Evolutionary conservation across 1,140 invertebrate species (phyloP).

Genomic region (Drosophila ambigua): DNA sequence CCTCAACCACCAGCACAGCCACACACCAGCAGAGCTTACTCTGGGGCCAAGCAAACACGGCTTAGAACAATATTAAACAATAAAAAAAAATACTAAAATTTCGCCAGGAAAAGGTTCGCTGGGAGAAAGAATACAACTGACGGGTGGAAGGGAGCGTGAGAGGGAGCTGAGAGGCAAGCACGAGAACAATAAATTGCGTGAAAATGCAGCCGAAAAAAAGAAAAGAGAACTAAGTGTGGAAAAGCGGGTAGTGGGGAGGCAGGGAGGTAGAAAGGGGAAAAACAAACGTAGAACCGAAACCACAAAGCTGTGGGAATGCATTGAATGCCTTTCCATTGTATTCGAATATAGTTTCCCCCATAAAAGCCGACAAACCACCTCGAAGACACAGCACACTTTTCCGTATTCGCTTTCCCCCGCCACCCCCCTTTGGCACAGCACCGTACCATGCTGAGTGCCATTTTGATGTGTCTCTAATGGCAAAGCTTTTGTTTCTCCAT

Average conservation of each 20-base stretch:
- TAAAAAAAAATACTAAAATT: conserved; percentile 18
- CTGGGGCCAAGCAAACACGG: conserved; percentile 56
- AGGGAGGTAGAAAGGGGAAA: conserved; percentile 7
- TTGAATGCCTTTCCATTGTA: conserved; percentile 67
- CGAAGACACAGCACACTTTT: not conserved
- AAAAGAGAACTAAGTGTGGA: not conserved
- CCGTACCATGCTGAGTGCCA: conserved; percentile 60
- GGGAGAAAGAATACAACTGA: too few species aligned
- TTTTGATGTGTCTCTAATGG: conserved; percentile 82
- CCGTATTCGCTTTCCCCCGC: not conserved
- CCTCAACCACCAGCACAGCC: not conserved
- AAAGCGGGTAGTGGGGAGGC: not conserved
- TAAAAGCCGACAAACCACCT: conserved; percentile 52
- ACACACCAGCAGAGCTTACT: conserved; percentile 41
- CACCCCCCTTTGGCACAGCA: not conserved
- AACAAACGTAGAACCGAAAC: conserved; percentile 51
- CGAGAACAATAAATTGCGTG: conserved; percentile 78
- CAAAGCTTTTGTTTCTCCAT: conserved; percentile 72
- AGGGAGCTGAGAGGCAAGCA: conserved; percentile 4
- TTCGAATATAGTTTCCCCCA: conserved; percentile 53
- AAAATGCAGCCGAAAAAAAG: conserved; percentile 70
- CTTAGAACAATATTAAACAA: conserved; percentile 82
- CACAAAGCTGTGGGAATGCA: conserved; percentile 64
- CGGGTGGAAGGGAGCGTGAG: conserved; percentile 2
- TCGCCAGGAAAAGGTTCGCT: conserved; percentile 17